Percentiles rank a stretch among this genome's conserved stretches.
These are phyloP conservation scores for Gerosis bhagava DNA, from an alignment of 2,888 invertebrate genomes.

Conservation along the genomic window DNA sequence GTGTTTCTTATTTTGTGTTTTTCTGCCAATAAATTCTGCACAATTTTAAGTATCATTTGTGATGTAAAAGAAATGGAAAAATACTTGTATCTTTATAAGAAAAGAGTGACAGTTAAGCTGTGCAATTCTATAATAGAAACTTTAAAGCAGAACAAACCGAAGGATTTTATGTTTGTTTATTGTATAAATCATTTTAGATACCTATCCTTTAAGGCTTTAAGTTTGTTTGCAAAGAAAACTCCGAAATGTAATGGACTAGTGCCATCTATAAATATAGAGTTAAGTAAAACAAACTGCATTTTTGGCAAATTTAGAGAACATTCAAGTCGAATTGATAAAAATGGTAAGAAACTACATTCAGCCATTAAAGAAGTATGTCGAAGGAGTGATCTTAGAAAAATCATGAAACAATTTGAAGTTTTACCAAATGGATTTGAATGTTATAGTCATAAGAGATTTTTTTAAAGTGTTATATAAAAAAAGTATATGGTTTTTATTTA, in stretches of 20 bases:
- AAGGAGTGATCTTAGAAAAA: constrained; percentile 52
- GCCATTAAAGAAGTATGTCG: constrained; percentile 61
- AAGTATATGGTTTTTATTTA: background rate
- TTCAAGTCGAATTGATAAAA: constrained; percentile 51
- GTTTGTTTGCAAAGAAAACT: constrained; percentile 61
- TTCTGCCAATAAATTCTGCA: constrained; percentile 75
- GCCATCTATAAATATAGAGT: constrained; percentile 51
- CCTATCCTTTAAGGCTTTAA: constrained; percentile 65
- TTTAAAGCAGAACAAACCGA: constrained; percentile 52
- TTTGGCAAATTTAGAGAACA: constrained; percentile 71
- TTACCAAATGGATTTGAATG: constrained; percentile 62
- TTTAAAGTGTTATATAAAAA: background rate
- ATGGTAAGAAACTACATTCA: constrained; percentile 44
- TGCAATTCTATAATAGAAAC: constrained; percentile 61
- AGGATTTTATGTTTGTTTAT: constrained; percentile 53
- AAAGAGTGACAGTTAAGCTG: constrained; percentile 65
- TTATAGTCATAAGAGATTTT: constrained; percentile 49
- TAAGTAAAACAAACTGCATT: constrained; percentile 68
- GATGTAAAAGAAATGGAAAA: constrained; percentile 50
- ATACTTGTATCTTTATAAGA: constrained; percentile 60
- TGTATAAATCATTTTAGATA: constrained; percentile 74
- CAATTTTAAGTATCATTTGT: constrained; percentile 63
- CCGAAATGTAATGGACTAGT: constrained; percentile 60
- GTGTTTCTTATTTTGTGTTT: constrained; percentile 68
- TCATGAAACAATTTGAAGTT: constrained; percentile 53